Conservation (phyloP, 2,797 vertebrate genomes). For the Myripristis murdjan region DNA sequence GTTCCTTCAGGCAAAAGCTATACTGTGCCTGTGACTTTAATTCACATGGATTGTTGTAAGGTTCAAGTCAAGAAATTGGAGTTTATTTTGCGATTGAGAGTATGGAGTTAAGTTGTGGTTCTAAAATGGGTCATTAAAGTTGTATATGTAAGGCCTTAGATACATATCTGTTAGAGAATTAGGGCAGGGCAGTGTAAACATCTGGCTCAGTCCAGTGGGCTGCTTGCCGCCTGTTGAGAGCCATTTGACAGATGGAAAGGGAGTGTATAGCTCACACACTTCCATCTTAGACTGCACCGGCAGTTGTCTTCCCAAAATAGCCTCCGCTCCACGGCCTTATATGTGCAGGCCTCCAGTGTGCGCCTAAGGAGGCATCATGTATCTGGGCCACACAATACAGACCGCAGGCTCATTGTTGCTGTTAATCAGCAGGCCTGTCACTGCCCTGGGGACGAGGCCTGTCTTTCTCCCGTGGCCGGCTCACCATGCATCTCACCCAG, state of each 20-base stretch:
- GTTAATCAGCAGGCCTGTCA: slow-evolving; percentile 64
- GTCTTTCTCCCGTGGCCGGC: slow-evolving; percentile 30
- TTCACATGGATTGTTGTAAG: slow-evolving; percentile 26
- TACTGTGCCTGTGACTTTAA: slow-evolving; percentile 23
- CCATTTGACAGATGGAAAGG: slow-evolving; percentile 81
- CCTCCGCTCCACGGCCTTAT: slow-evolving; percentile 91
- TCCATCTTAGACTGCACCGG: slow-evolving; percentile 79
- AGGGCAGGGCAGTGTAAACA: slow-evolving; percentile 76
- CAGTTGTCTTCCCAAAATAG: slow-evolving; percentile 94
- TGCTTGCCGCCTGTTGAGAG: slow-evolving; percentile 71
- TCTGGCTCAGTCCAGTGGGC: slow-evolving; percentile 68
- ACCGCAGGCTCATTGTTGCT: slow-evolving; percentile 64
- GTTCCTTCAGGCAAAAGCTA: slow-evolving; percentile 44
- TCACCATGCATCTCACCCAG: slow-evolving; percentile 89
- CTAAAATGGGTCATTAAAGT: slow-evolving; percentile 8
- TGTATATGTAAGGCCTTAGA: background rate
- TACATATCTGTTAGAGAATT: slow-evolving; percentile 60
- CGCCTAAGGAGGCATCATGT: slow-evolving; percentile 80
- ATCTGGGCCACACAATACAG: slow-evolving; percentile 76
- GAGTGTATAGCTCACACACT: slow-evolving; percentile 73
- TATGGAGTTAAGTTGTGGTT: background rate
- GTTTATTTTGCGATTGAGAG: slow-evolving; percentile 2
- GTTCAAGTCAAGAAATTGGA: slow-evolving; percentile 2
- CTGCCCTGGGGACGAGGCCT: slow-evolving; percentile 55
- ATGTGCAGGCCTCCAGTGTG: slow-evolving; percentile 87